Evolutionary conservation across 2,888 invertebrate genomes (phyloP).

Genomic region (Parnassius orleans): DNA sequence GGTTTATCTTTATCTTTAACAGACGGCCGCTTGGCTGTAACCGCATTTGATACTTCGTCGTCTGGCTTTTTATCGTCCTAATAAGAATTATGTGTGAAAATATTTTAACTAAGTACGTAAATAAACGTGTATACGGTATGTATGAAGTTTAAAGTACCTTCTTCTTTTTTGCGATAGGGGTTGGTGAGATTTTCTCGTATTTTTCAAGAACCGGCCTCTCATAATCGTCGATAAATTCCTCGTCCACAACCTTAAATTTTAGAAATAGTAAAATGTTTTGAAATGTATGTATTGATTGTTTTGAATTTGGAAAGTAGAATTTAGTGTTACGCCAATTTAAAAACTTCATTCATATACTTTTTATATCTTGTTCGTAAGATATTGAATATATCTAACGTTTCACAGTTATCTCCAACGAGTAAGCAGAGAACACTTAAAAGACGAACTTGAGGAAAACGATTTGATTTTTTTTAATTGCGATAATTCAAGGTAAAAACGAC

Average conservation of each 20-base stretch:
- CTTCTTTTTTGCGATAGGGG: slow-evolving; percentile 74
- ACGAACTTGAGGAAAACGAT: too few species aligned
- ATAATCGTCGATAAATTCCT: slow-evolving; percentile 84
- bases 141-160: slow-evolving; percentile 55
- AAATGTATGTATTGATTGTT: too few species aligned
- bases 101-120: slow-evolving; percentile 14
- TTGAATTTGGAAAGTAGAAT: background rate
- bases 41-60: slow-evolving; percentile 57
- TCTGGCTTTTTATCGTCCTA: slow-evolving; percentile 58
- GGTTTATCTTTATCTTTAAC: slow-evolving; percentile 71
- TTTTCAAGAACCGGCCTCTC: slow-evolving; percentile 87
- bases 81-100: slow-evolving; percentile 24
- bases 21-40: slow-evolving; percentile 65
- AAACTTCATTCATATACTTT: too few species aligned
- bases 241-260: slow-evolving; percentile 63
- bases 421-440: too few species aligned
- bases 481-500: too few species aligned
- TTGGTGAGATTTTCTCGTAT: slow-evolving; percentile 82
- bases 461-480: too few species aligned
- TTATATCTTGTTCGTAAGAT: too few species aligned
- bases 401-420: too few species aligned
- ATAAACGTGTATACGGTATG: background rate
- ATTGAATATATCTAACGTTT: too few species aligned
- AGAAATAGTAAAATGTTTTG: background rate
- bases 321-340: background rate